Conservation (phyloP, 2,888 invertebrate genomes). For the Drosophila tripunctata region DNA sequence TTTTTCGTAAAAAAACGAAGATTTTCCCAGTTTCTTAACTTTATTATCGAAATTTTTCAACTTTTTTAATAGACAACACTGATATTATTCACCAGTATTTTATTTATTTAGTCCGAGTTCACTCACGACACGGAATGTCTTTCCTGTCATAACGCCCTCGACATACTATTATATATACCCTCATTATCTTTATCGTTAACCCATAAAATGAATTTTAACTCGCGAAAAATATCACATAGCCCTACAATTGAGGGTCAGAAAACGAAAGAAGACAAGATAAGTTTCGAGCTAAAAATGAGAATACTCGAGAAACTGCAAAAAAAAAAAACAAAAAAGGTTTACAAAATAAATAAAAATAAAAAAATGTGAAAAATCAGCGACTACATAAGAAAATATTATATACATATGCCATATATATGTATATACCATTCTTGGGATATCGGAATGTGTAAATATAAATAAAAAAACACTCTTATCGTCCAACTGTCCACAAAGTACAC, state of each 20-base stretch:
- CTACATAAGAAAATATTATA: slow-evolving; percentile 27
- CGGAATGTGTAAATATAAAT: slow-evolving; percentile 19
- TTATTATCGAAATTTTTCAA: too few relatives aligned
- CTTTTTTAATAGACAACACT: too few relatives aligned
- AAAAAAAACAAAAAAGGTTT: not conserved
- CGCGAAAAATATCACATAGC: not conserved
- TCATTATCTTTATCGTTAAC: slow-evolving; percentile 12
- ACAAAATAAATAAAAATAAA: too few relatives aligned
- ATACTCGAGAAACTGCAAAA: slow-evolving; percentile 22
- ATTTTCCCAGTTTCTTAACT: too few relatives aligned
- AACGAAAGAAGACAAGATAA: slow-evolving; percentile 15
- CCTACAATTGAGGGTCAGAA: not conserved
- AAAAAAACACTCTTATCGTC: slow-evolving; percentile 26
- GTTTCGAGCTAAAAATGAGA: slow-evolving; percentile 15
- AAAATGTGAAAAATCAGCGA: slow-evolving; percentile 3
- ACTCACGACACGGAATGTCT: not conserved
- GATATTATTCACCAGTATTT: too few relatives aligned
- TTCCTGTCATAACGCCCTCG: slow-evolving; percentile 6
- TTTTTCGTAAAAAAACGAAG: too few relatives aligned
- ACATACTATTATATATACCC: too few relatives aligned
- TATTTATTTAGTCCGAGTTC: not conserved
- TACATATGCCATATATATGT: too few relatives aligned
- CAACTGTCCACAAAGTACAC: slow-evolving; percentile 20
- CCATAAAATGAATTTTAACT: not conserved
- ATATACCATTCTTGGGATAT: slow-evolving; percentile 29